These are phyloP conservation scores for Drosophila neocordata DNA, from an alignment of 1,140 invertebrate genomes.

Conservation along the genomic window DNA sequence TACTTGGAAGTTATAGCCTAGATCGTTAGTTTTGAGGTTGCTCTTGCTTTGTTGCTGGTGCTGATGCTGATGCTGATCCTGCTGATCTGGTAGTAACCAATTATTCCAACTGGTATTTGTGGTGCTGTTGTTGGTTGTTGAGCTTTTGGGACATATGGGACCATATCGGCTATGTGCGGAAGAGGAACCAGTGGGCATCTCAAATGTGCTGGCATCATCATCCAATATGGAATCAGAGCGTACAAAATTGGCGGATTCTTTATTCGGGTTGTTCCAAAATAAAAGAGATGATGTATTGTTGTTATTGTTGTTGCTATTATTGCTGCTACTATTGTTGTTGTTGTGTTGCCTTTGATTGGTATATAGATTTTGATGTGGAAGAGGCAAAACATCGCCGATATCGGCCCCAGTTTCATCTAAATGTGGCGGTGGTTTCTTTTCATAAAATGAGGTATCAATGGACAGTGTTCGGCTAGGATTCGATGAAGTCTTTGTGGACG, in stretches of 20 bases:
- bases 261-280: constrained; percentile 60
- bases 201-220: constrained; percentile 90
- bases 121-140: constrained; percentile 41
- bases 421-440: constrained; percentile 79
- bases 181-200: constrained; percentile 85
- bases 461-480: constrained; percentile 62
- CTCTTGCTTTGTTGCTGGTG: background rate
- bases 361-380: constrained; percentile 33
- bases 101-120: constrained; percentile 47
- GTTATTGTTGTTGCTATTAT: constrained; percentile 30
- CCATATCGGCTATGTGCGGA: constrained; percentile 88
- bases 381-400: constrained; percentile 47
- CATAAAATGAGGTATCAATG: constrained; percentile 79
- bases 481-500: constrained; percentile 63
- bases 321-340: constrained; percentile 21
- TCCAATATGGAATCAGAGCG: constrained; percentile 86
- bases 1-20: constrained; percentile 49
- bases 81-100: constrained; percentile 55
- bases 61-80: constrained; percentile 14
- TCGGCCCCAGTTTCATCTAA: constrained; percentile 56
- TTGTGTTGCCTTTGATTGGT: constrained; percentile 29
- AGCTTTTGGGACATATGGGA: constrained; percentile 88
- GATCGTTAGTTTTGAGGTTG: constrained; percentile 66
- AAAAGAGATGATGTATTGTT: constrained; percentile 48
- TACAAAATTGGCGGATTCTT: constrained; percentile 84